Percentiles rank a stretch among this genome's conserved stretches.
phyloP scores from a whole-genome alignment of 1,140 invertebrate species.

The Babylonia areolata region DNA sequence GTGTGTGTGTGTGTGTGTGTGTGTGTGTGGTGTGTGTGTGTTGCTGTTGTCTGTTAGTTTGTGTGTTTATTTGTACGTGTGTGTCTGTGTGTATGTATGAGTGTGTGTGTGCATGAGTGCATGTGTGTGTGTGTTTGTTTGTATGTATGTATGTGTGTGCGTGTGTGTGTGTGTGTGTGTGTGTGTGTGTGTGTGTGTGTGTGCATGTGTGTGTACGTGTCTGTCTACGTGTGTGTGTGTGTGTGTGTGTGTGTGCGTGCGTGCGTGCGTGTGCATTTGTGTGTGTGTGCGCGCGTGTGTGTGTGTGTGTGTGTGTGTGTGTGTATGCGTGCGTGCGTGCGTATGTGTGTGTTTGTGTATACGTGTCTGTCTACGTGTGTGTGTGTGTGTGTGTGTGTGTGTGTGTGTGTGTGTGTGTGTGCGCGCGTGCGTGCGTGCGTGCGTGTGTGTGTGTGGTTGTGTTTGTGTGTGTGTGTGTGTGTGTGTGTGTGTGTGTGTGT shows the following conservation, averaged over 20 bases:
- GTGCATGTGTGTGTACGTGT: background rate
- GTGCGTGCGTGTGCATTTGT: too few relatives aligned
- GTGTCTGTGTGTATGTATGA: too few relatives aligned
- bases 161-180: slow-evolving; percentile 14
- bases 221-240: too few relatives aligned
- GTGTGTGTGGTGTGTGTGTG: too few relatives aligned
- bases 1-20: background rate
- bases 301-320: background rate
- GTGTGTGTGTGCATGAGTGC: background rate
- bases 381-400: background rate
- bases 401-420: background rate
- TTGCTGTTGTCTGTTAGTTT: too few relatives aligned
- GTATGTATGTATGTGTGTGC: background rate
- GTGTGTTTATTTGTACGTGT: too few relatives aligned
- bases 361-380: too few relatives aligned
- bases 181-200: background rate
- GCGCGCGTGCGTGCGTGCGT: background rate
- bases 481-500: background rate
- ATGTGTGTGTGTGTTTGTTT: background rate
- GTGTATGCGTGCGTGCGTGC: background rate
- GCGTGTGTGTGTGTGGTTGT: background rate
- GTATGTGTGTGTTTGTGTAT: too few relatives aligned
- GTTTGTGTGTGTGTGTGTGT: too few relatives aligned
- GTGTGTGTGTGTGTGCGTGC: too few relatives aligned
- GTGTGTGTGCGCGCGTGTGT: too few relatives aligned